Evolutionary conservation across 2,797 vertebrate genomes (phyloP).

Genomic region (Anomalospiza imberbis): DNA sequence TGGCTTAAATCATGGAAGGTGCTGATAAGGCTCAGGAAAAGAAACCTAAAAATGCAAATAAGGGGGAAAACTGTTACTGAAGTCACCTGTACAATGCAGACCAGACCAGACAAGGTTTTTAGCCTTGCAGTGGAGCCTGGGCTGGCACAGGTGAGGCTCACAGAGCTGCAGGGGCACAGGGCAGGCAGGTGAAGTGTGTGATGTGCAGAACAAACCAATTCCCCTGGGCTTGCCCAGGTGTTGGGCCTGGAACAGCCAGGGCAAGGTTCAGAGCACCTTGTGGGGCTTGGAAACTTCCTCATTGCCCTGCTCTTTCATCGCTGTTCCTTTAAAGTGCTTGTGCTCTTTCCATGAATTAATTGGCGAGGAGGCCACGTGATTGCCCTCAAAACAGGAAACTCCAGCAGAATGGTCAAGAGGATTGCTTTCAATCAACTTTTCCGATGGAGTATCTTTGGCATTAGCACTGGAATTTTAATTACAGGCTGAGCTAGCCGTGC

Average conservation of each 20-base stretch:
- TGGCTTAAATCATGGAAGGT: not conserved
- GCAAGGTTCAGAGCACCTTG: not conserved
- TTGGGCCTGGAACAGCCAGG: not conserved
- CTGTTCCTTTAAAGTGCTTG: not conserved
- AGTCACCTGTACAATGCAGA: not conserved
- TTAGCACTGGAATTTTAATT: not conserved
- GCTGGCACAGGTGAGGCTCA: not conserved
- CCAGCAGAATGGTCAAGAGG: not conserved
- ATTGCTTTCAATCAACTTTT: not conserved
- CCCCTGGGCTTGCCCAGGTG: not conserved
- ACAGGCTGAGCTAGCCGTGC: not conserved
- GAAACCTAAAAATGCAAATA: not conserved
- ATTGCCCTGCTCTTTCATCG: not conserved
- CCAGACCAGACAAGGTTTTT: not conserved
- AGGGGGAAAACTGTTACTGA: fast-evolving
- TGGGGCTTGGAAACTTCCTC: not conserved
- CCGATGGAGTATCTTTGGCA: not conserved
- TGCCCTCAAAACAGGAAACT: not conserved
- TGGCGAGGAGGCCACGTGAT: not conserved
- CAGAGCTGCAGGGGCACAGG: not conserved
- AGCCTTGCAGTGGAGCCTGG: not conserved
- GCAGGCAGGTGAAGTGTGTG: not conserved
- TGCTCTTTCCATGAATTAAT: not conserved
- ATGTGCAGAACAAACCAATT: not conserved
- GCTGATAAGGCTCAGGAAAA: not conserved